phyloP scores from a whole-genome alignment of 1,140 invertebrate genomes.

The Drosophila lacertosa region DNA sequence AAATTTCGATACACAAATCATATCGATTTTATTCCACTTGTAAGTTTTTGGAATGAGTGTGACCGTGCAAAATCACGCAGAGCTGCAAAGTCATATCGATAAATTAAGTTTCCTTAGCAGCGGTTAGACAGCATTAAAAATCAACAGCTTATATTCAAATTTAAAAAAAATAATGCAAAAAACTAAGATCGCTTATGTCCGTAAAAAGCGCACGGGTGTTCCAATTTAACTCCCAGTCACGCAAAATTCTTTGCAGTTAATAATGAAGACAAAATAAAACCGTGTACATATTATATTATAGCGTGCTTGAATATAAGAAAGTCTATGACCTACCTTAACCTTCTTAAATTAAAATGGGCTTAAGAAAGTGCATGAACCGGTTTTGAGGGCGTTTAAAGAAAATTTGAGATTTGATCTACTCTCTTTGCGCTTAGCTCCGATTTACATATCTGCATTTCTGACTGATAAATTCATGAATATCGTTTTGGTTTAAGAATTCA shows the following conservation, averaged over 20 bases:
- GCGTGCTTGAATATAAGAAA: too few relatives aligned
- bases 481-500: not conserved
- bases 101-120: not conserved
- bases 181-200: too few relatives aligned
- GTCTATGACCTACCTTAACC: too few relatives aligned
- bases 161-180: not conserved
- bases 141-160: not conserved
- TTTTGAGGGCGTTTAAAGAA: too few relatives aligned
- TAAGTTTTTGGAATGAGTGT: not conserved
- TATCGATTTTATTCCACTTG: conserved; percentile 8
- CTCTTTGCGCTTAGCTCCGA: not conserved
- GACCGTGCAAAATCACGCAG: not conserved
- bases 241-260: too few relatives aligned
- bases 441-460: not conserved
- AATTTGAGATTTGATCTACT: too few relatives aligned
- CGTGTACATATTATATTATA: too few relatives aligned
- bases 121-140: not conserved
- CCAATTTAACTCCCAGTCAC: too few relatives aligned
- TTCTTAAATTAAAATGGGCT: too few relatives aligned
- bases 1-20: not conserved
- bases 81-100: not conserved
- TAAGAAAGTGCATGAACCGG: too few relatives aligned
- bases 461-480: not conserved
- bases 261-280: too few relatives aligned
- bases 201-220: too few relatives aligned